A percentile compares a stretch with the other conserved stretches of the same genome.
These are phyloP conservation scores for Meloidogyne chitwoodi DNA, from an alignment of 1,140 invertebrate species.

Conservation along the genomic window DNA sequence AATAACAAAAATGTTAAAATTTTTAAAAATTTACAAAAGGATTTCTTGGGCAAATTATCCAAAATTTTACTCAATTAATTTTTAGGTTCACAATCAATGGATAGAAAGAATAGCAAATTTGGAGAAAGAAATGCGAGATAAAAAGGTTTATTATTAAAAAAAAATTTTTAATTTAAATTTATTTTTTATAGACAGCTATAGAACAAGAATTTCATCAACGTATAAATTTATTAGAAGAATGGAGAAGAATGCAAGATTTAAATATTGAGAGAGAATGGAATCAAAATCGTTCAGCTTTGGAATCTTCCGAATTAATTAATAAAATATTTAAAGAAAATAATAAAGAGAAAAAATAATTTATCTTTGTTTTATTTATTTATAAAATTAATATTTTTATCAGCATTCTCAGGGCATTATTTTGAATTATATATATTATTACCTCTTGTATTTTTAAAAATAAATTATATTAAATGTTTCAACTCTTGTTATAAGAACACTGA, in stretches of 20 bases:
- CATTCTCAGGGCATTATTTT: background rate
- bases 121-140: conserved; percentile 19
- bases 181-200: background rate
- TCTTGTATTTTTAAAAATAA: background rate
- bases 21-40: no score
- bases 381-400: background rate
- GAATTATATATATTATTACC: background rate
- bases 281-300: conserved; percentile 15
- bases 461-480: no score
- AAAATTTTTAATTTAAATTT: background rate
- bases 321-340: background rate
- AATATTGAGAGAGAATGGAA: conserved; percentile 14
- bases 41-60: no score
- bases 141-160: background rate
- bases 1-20: no score
- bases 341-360: background rate
- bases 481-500: no score
- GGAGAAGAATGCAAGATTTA: conserved; percentile 5
- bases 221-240: conserved; percentile 7
- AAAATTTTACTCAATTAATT: no score
- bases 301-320: conserved; percentile 10
- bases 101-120: background rate
- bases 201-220: conserved; percentile 11
- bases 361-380: no score
- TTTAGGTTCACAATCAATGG: background rate